Evolutionary conservation across 2,113 vertebrate species (phyloP), one percentile per base, ranked within the genome.

Genomic region (Bufo bufo): DNA sequence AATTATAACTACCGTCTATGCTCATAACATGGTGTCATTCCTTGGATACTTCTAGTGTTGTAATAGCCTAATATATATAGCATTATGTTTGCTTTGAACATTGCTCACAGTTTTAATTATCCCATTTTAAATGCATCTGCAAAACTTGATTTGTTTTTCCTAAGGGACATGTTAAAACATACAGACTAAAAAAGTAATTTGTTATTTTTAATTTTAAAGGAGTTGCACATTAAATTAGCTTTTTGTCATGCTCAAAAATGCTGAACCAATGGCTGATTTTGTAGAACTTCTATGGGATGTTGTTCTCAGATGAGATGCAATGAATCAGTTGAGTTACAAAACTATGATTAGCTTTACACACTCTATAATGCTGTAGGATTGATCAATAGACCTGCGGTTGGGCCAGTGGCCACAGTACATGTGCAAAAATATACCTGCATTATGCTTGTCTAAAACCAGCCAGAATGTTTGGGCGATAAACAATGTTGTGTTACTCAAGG

Each of bases 81-180:
- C 47, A 83, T 83, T 83, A 65, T 20, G 43, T 66, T 83, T 83
- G 19, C 81, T 83, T 83, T 83, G 59, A 83, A 83, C 81, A 83
- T 65, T 50, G 65, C 49, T 83, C 61, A 49, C 61, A 66, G 50
- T 83, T 83, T 83, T 63, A 83, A 83, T 83, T 83, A 66, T 47
- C 81, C 52, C 52, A 66, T 52, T 83, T 69, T 52, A 83, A 83
- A 83, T 66, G 61, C 61, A 66, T 49, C 59, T 65, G 50, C 58
- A 65, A 47, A 66, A 83, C 49, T 82, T 52, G 61, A 83, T 83
- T 83, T 83, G 63, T 83, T 83, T 83, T 83, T 83, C 81, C 81
- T 83, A 52, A 83, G 81, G 81, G 81, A 69, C 81, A 23, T 59
- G 79, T 83, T 83, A 83, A 83, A 83, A 69, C 81, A 65, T 52